These are phyloP conservation scores for Atherinomorus stipes DNA, from an alignment of 2,113 vertebrate genomes.

Conservation along the genomic window DNA sequence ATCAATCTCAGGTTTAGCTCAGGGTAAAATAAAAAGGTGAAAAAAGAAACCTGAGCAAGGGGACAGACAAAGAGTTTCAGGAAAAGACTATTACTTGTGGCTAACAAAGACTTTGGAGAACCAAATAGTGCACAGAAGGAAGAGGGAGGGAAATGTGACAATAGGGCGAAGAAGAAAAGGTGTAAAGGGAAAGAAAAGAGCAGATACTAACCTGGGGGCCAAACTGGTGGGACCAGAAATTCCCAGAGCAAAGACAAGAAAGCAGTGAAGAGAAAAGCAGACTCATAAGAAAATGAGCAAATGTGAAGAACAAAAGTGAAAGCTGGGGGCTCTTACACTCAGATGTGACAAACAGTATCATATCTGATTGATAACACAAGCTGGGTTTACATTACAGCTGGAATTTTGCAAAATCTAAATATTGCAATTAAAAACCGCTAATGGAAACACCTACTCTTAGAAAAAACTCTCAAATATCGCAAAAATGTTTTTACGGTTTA, in stretches of 20 bases:
- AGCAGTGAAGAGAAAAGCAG: constrained; percentile 84
- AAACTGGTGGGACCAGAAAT: constrained; percentile 89
- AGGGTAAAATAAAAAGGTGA: not conserved
- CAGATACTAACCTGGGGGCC: constrained; percentile 96
- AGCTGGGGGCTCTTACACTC: not conserved
- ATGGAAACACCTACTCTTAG: too few relatives aligned
- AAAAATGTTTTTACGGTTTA: too few relatives aligned
- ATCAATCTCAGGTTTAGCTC: constrained; percentile 18
- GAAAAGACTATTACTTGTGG: not conserved
- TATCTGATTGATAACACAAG: too few relatives aligned
- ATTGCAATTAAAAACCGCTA: too few relatives aligned
- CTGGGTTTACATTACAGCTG: too few relatives aligned
- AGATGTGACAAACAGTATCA: too few relatives aligned
- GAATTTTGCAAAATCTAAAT: too few relatives aligned
- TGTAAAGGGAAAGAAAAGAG: constrained; percentile 33
- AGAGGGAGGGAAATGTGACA: constrained; percentile 7
- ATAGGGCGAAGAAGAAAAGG: constrained; percentile 11
- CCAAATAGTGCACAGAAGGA: constrained; percentile 1
- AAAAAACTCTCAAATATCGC: too few relatives aligned
- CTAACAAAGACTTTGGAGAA: not conserved
- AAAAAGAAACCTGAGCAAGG: constrained; percentile 4
- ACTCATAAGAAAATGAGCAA: constrained; percentile 51
- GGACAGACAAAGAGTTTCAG: not conserved
- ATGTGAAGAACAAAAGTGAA: constrained; percentile 19
- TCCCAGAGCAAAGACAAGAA: constrained; percentile 87